Percentiles rank a stretch among this genome's conserved stretches.
Evolutionary conservation across 2,113 vertebrate genomes (phyloP).

Genomic region (Pyxicephalus adspersus): DNA sequence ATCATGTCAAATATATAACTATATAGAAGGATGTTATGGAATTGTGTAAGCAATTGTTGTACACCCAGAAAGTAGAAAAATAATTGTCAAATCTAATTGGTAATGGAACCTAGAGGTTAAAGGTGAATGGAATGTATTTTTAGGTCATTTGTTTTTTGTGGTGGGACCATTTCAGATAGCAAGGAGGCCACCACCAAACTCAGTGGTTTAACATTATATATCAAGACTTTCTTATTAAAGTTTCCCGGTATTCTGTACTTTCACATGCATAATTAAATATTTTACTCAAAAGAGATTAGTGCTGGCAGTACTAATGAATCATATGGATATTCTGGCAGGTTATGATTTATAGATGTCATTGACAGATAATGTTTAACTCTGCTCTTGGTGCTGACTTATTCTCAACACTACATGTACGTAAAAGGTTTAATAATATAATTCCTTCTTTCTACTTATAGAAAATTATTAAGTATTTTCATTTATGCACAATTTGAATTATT

Average conservation of each 20-base stretch:
- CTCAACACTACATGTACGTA: conserved; percentile 6
- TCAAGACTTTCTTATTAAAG: background rate
- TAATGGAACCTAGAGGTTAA: no score
- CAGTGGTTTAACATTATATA: background rate
- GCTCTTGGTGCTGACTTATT: conserved; percentile 17
- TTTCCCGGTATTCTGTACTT: conserved; percentile 44
- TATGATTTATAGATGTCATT: conserved; percentile 53
- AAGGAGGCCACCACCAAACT: no score
- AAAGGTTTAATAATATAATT: background rate
- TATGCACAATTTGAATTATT: no score
- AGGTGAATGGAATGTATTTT: no score
- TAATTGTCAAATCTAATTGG: no score
- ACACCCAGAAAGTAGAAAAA: no score
- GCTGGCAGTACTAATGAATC: conserved; percentile 52
- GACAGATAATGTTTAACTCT: conserved; percentile 41
- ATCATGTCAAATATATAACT: no score
- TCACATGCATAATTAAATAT: conserved; percentile 42
- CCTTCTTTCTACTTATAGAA: background rate
- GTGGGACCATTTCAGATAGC: no score
- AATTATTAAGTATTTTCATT: no score
- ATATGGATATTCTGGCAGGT: conserved; percentile 42
- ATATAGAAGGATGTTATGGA: no score
- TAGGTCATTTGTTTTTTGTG: no score
- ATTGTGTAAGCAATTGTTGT: no score
- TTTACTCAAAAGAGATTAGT: conserved; percentile 58